A percentile compares a stretch with the other conserved stretches of the same genome.
phyloP scores from a whole-genome alignment of 2,888 invertebrate genomes.

The Stomorhina lunata region DNA sequence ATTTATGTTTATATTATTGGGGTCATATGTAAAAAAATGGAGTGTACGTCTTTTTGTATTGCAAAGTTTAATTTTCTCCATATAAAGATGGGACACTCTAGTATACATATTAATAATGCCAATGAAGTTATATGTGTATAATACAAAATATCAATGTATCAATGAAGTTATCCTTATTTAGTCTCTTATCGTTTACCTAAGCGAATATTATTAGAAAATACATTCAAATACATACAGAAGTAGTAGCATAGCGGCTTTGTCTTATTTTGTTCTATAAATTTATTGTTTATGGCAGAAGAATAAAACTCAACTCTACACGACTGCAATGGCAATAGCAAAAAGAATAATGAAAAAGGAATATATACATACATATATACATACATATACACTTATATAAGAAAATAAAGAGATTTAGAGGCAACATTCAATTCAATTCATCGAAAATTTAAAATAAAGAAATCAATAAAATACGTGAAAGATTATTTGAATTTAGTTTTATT shows the following conservation, averaged over 20 bases:
- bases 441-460: slow-evolving; percentile 61
- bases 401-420: slow-evolving; percentile 55
- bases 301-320: background rate
- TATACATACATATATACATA: no score
- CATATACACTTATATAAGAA: slow-evolving; percentile 25
- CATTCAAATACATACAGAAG: background rate
- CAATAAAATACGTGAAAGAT: slow-evolving; percentile 65
- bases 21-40: no score
- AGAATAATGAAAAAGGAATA: background rate
- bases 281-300: slow-evolving; percentile 41
- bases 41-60: no score
- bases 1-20: no score
- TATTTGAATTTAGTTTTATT: slow-evolving; percentile 49
- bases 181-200: slow-evolving; percentile 17
- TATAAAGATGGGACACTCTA: no score
- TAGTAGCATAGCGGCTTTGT: background rate
- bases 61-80: no score
- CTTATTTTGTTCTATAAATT: slow-evolving; percentile 39
- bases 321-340: background rate
- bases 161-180: slow-evolving; percentile 34
- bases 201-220: background rate
- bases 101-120: no score
- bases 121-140: no score
- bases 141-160: slow-evolving; percentile 4
- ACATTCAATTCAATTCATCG: slow-evolving; percentile 55